phyloP scores from a whole-genome alignment of 2,113 vertebrate genomes.

The Scortum barcoo region DNA sequence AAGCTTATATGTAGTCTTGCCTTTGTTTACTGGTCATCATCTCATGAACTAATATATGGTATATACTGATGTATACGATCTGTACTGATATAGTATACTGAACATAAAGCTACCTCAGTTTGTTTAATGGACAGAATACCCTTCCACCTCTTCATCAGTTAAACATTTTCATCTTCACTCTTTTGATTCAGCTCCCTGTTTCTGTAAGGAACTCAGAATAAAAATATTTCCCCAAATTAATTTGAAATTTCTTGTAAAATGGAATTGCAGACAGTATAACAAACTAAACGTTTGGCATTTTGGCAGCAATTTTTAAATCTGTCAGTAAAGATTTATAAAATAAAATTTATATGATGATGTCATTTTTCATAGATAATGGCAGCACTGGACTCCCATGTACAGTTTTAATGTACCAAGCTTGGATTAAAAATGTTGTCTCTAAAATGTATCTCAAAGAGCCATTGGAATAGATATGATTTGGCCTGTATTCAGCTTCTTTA shows the following conservation, averaged over 20 bases:
- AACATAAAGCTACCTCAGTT: conserved; percentile 68
- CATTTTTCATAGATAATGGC: neutral
- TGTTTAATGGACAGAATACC: conserved; percentile 39
- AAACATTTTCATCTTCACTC: neutral
- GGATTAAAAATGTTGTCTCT: neutral
- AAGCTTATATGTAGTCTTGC: conserved; percentile 12
- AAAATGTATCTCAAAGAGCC: neutral
- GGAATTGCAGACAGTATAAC: conserved; percentile 4
- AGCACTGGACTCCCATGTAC: no score
- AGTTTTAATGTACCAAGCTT: neutral
- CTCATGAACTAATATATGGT: neutral
- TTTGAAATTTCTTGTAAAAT: conserved; percentile 16
- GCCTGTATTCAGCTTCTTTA: neutral
- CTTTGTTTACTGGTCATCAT: conserved; percentile 26
- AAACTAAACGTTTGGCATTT: conserved; percentile 9
- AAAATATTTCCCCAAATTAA: neutral
- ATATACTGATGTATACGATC: conserved; percentile 4
- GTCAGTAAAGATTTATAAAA: no score
- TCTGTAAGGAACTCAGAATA: neutral
- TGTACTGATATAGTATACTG: neutral
- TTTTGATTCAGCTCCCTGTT: neutral
- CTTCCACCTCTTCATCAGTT: neutral
- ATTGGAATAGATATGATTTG: neutral
- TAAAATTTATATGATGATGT: no score
- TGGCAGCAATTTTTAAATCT: neutral